Evolutionary conservation across 2,888 invertebrate species (phyloP).

Genomic region (Cylindroiulus punctatus): DNA sequence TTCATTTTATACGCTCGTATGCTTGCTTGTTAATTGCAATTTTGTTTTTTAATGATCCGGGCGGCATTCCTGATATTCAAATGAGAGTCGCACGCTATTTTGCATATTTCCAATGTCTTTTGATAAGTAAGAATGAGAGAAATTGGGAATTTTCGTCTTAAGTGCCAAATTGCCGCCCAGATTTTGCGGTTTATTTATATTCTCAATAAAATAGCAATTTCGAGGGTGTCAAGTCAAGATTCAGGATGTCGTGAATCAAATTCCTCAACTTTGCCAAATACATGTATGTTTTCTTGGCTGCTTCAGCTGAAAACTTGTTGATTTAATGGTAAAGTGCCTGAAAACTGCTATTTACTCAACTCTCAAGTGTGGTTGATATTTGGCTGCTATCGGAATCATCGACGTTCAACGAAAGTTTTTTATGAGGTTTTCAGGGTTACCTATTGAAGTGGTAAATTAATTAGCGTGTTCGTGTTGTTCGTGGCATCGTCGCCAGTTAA

Average conservation of each 20-base stretch:
- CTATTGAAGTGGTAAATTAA: not conserved
- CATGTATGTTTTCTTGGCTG: not conserved
- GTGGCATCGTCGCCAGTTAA: not conserved
- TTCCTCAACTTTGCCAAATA: not conserved
- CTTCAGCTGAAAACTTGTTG: not conserved
- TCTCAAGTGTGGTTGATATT: not conserved
- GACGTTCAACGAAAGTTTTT: not conserved
- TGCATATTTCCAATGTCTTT: not conserved
- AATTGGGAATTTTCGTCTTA: not conserved
- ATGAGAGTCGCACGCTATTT: not conserved
- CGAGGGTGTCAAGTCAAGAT: constrained; percentile 24
- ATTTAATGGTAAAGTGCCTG: not conserved
- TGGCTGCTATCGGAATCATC: not conserved
- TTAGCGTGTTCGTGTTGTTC: not conserved
- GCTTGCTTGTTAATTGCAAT: not conserved
- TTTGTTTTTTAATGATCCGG: not conserved
- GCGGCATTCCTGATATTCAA: not conserved
- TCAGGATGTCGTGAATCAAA: constrained; percentile 9
- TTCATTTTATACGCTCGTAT: not conserved
- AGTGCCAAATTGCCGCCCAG: not conserved
- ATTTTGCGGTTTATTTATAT: not conserved
- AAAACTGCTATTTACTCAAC: not conserved
- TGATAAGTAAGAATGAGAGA: not conserved
- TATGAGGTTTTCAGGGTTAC: not conserved
- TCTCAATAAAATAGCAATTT: constrained; percentile 8